phyloP scores from a whole-genome alignment of 2,888 invertebrate genomes.

The Alloplasta piceator region DNA sequence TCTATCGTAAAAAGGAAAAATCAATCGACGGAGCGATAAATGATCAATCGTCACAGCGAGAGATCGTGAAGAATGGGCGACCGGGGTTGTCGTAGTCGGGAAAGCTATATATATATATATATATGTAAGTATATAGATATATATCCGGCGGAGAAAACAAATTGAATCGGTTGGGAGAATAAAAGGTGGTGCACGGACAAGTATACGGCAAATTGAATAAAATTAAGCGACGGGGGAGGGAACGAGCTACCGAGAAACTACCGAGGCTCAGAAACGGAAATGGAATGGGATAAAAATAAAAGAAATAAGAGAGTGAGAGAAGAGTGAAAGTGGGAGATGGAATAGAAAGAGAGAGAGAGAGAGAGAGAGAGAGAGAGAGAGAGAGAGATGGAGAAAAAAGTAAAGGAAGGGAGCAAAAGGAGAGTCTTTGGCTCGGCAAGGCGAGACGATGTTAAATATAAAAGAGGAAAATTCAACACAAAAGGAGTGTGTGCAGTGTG shows the following conservation, averaged over 20 bases:
- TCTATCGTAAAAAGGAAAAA: slow-evolving; percentile 10
- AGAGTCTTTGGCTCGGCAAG: slow-evolving; percentile 10
- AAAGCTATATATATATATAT: neutral
- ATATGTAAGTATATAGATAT: no score
- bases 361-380: neutral
- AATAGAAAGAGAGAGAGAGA: slow-evolving; percentile 16
- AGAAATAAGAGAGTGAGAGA: slow-evolving; percentile 24
- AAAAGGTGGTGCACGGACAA: slow-evolving; percentile 24
- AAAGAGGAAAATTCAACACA: slow-evolving; percentile 52
- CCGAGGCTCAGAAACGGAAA: slow-evolving; percentile 49
- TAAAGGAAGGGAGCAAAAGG: slow-evolving; percentile 9
- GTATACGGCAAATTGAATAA: slow-evolving; percentile 47
- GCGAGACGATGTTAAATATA: slow-evolving; percentile 44
- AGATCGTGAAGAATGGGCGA: neutral
- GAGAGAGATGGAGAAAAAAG: slow-evolving; percentile 23
- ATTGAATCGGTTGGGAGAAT: slow-evolving; percentile 40
- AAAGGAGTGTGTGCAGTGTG: slow-evolving; percentile 28
- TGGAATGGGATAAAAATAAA: slow-evolving; percentile 40
- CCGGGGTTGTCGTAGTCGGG: neutral
- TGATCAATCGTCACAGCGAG: slow-evolving; percentile 37
- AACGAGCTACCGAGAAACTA: slow-evolving; percentile 15
- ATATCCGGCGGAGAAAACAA: slow-evolving; percentile 10
- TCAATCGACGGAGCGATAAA: slow-evolving; percentile 24
- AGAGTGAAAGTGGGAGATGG: slow-evolving; percentile 19
- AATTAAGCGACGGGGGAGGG: slow-evolving; percentile 44